A percentile compares a stretch with the other conserved stretches of the same genome.
Evolutionary conservation across 1,140 invertebrate genomes (phyloP).

Genomic region (Camponotus vicinus): DNA sequence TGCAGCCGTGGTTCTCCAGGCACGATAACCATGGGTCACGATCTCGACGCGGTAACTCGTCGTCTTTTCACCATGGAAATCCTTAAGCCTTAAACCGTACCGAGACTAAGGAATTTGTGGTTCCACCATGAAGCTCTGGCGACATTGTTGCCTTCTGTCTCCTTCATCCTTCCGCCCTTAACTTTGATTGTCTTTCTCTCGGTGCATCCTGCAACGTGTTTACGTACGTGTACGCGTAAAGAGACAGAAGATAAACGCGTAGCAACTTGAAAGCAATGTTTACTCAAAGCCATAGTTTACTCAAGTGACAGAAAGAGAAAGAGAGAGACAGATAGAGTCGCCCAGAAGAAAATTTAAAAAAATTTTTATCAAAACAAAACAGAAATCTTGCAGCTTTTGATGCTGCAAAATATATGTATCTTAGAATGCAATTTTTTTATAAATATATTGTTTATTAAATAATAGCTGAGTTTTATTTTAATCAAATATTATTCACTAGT

Average conservation of each 20-base stretch:
- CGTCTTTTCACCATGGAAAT: slow-evolving; percentile 57
- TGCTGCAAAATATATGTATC: neutral
- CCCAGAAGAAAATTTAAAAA: slow-evolving; percentile 1
- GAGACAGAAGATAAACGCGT: slow-evolving; percentile 20
- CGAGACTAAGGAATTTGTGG: slow-evolving; percentile 63
- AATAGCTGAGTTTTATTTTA: neutral
- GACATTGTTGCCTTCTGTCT: slow-evolving; percentile 38
- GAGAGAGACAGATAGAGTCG: neutral
- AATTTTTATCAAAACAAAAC: neutral
- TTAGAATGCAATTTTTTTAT: neutral
- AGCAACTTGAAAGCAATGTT: slow-evolving; percentile 39
- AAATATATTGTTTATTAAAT: neutral
- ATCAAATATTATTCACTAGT: neutral
- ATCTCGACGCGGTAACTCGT: slow-evolving; percentile 40
- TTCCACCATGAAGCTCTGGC: slow-evolving; percentile 35
- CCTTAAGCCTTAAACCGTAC: slow-evolving; percentile 63
- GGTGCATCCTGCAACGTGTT: neutral
- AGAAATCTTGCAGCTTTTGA: neutral
- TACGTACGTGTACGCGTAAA: slow-evolving; percentile 33
- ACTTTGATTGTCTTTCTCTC: slow-evolving; percentile 30
- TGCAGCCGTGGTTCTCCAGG: slow-evolving; percentile 37
- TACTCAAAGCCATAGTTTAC: slow-evolving; percentile 28
- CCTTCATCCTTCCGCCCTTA: slow-evolving; percentile 20
- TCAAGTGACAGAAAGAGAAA: neutral
- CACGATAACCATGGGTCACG: slow-evolving; percentile 54